phyloP scores from a whole-genome alignment of 2,113 vertebrate genomes.

The Zingel zingel region DNA sequence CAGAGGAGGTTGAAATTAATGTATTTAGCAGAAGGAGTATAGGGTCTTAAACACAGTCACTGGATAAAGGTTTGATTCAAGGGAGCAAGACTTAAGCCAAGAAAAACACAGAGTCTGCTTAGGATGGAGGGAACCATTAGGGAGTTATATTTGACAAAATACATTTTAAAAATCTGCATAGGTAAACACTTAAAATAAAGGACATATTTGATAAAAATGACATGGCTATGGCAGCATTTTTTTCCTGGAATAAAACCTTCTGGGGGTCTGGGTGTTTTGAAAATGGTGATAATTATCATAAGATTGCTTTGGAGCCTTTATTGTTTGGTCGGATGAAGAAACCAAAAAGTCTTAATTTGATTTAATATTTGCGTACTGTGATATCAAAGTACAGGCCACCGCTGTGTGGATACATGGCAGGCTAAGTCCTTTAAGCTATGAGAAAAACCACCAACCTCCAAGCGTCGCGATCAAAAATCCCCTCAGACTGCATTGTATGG shows the following conservation, averaged over 20 bases:
- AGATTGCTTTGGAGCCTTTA: constrained; percentile 3
- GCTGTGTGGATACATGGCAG: constrained; percentile 19
- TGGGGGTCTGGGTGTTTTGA: background rate
- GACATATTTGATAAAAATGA: background rate
- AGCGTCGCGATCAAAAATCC: constrained; percentile 11
- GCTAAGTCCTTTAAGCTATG: constrained; percentile 19
- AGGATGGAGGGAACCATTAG: constrained; percentile 11
- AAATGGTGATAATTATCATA: constrained; percentile 19
- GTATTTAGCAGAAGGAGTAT: constrained; percentile 47
- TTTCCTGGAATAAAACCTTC: constrained; percentile 1
- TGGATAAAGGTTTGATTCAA: constrained; percentile 36
- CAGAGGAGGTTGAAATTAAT: constrained; percentile 31
- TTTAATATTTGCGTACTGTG: constrained; percentile 16
- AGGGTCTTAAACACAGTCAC: constrained; percentile 34
- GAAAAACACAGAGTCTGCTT: constrained; percentile 23
- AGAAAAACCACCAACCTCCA: constrained; percentile 20
- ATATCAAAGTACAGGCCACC: constrained; percentile 19
- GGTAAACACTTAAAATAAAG: background rate
- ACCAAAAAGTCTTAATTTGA: constrained; percentile 33
- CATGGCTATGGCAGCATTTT: background rate
- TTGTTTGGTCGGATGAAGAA: constrained; percentile 24
- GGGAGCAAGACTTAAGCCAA: constrained; percentile 39
- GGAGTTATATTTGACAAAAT: constrained; percentile 32
- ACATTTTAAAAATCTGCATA: constrained; percentile 20
- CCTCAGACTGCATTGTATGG: constrained; percentile 9